phyloP scores from a whole-genome alignment of 2,113 vertebrate species.

The Opisthocomus hoazin region DNA sequence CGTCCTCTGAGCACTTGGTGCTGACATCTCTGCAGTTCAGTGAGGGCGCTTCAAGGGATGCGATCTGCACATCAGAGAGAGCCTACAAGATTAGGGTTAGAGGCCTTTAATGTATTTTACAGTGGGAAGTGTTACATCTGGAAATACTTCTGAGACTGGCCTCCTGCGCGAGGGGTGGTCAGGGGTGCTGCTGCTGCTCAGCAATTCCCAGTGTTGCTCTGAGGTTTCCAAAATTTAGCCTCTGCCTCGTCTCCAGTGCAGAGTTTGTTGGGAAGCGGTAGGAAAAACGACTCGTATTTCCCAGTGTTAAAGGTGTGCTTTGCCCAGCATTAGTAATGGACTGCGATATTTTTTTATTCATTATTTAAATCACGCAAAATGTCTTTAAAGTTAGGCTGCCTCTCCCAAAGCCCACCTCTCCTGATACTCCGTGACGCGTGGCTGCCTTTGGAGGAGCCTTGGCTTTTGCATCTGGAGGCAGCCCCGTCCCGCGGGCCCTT shows the following conservation, averaged over 20 bases:
- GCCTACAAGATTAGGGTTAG: not conserved
- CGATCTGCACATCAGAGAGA: not conserved
- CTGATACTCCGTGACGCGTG: fast-evolving
- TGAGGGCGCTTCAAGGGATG: not conserved
- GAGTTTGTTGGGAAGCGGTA: not conserved
- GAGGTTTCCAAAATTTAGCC: not conserved
- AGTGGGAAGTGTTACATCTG: not conserved
- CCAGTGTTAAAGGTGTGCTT: not conserved
- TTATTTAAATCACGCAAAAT: not conserved
- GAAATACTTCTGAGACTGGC: not conserved
- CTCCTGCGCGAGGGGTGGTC: fast-evolving
- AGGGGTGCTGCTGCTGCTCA: not conserved
- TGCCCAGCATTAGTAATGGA: not conserved
- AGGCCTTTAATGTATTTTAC: not conserved
- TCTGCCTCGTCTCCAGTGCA: not conserved
- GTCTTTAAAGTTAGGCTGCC: not conserved
- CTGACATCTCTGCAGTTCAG: not conserved
- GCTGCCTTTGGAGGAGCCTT: not conserved
- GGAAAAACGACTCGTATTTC: not conserved
- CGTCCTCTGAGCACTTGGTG: not conserved
- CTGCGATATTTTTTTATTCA: not conserved
- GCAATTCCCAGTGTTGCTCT: not conserved
- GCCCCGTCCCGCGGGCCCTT: fast-evolving
- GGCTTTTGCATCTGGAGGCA: not conserved
- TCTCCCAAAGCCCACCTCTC: not conserved